These are phyloP conservation scores for Zosterops lateralis DNA, from an alignment of 2,113 vertebrate genomes.

Conservation along the genomic window DNA sequence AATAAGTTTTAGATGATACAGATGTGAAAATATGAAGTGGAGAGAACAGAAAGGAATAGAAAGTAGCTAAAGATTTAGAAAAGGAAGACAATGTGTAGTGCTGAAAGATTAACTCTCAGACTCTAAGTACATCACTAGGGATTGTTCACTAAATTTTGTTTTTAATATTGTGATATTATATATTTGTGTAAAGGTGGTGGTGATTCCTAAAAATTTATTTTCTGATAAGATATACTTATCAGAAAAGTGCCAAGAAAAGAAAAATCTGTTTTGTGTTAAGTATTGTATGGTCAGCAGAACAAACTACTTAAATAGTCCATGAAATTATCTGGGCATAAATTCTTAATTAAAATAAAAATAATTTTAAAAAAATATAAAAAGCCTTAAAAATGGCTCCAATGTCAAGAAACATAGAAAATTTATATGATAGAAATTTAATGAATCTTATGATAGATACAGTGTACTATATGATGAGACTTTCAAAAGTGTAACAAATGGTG, in stretches of 20 bases:
- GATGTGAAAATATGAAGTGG: neutral
- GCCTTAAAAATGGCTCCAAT: neutral
- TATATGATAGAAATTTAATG: neutral
- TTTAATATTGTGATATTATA: neutral
- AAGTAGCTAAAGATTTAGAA: neutral
- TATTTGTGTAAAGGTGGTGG: neutral
- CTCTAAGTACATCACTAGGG: neutral
- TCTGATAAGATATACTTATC: neutral
- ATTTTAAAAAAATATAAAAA: neutral
- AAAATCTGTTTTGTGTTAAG: neutral
- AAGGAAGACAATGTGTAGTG: neutral
- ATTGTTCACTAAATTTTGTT: neutral
- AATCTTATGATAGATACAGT: neutral
- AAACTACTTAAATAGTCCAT: neutral
- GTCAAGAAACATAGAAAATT: neutral
- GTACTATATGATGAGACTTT: neutral
- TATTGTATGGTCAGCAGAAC: neutral
- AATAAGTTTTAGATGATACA: neutral
- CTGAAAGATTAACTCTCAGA: neutral
- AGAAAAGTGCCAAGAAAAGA: neutral
- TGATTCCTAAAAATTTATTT: neutral
- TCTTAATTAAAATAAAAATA: neutral
- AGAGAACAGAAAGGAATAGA: neutral
- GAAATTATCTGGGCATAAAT: neutral
- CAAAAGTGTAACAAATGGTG: neutral